Conservation (phyloP, 2,797 vertebrate species). For the Coranthus polyacanthus region DNA sequence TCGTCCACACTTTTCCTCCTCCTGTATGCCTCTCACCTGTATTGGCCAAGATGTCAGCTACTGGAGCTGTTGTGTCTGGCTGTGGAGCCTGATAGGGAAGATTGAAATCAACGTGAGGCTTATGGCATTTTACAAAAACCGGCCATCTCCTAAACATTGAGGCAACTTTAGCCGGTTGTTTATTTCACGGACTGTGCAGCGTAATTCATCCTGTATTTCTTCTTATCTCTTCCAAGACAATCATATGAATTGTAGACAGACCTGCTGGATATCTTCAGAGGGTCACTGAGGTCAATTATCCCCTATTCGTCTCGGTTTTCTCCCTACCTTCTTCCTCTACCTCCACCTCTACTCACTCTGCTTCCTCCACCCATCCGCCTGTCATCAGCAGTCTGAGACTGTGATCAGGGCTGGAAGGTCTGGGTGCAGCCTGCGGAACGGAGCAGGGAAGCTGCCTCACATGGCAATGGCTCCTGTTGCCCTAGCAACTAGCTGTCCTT, state of each 20-base stretch:
- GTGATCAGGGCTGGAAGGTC: slow-evolving; percentile 64
- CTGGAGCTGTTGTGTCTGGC: slow-evolving; percentile 29
- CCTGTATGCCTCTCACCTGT: slow-evolving; percentile 67
- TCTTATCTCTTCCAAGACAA: slow-evolving; percentile 43
- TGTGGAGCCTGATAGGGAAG: slow-evolving; percentile 45
- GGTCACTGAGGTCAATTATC: slow-evolving; percentile 51
- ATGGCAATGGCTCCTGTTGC: slow-evolving; percentile 82
- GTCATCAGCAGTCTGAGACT: slow-evolving; percentile 76
- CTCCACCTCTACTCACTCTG: slow-evolving; percentile 18
- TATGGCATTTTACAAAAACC: slow-evolving; percentile 49
- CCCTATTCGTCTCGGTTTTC: slow-evolving; percentile 31
- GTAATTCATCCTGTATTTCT: slow-evolving; percentile 30
- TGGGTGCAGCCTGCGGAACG: slow-evolving; percentile 80
- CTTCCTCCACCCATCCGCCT: slow-evolving; percentile 36
- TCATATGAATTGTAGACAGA: slow-evolving; percentile 25
- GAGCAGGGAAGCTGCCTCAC: slow-evolving; percentile 75
- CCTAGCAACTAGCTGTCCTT: slow-evolving; percentile 86
- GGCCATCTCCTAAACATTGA: slow-evolving; percentile 20
- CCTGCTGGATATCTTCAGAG: slow-evolving; percentile 7
- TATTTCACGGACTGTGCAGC: slow-evolving; percentile 36
- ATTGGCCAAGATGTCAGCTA: slow-evolving; percentile 20
- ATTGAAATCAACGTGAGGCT: slow-evolving; percentile 54
- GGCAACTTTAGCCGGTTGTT: slow-evolving; percentile 36
- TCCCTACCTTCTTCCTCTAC: slow-evolving; percentile 18
- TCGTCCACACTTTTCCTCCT: slow-evolving; percentile 1